Conservation (phyloP, 2,797 vertebrate species). For the Clamator glandarius region DNA sequence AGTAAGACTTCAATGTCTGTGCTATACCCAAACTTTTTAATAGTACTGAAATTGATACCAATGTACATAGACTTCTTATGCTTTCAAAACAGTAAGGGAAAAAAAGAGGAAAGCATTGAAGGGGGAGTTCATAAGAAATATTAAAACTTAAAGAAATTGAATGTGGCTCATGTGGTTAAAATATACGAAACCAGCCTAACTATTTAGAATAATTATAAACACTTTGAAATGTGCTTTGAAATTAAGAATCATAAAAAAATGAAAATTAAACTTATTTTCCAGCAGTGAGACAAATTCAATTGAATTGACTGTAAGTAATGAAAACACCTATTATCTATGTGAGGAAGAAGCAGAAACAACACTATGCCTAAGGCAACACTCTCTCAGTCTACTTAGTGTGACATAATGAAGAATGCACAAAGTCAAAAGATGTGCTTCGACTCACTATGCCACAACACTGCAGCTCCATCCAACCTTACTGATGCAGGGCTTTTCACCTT, state of each 20-base stretch:
- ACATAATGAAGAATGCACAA: background rate
- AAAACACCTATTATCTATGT: background rate
- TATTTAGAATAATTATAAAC: background rate
- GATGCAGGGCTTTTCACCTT: background rate
- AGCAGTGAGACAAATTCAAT: background rate
- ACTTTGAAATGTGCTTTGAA: background rate
- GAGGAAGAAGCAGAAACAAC: background rate
- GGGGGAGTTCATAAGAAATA: background rate
- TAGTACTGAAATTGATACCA: background rate
- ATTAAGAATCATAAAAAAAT: background rate
- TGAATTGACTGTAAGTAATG: rapidly evolving
- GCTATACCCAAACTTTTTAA: background rate
- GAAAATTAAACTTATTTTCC: background rate
- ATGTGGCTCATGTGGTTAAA: background rate
- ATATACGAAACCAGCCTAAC: background rate
- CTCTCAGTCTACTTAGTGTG: background rate
- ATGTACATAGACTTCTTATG: background rate
- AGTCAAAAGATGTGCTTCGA: background rate
- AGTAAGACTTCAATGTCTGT: background rate
- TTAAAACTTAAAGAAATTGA: background rate
- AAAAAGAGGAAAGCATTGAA: background rate
- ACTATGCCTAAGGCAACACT: background rate
- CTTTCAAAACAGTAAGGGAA: background rate
- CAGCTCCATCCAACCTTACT: background rate
- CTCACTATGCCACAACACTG: rapidly evolving